Conservation (phyloP, 1,140 invertebrate genomes). For the Hyposmocoma kahamanoa region DNA sequence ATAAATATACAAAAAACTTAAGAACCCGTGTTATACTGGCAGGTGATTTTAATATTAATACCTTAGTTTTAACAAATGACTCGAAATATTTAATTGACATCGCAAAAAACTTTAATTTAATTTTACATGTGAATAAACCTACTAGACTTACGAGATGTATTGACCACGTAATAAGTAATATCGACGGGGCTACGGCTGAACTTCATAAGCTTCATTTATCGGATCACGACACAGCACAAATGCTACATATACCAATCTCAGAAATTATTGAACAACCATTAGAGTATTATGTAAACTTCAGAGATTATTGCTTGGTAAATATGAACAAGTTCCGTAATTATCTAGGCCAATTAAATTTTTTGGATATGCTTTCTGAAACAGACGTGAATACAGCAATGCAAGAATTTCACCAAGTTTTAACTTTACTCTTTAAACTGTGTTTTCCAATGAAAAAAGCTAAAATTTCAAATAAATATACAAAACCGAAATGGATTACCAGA, state of each 20-base stretch:
- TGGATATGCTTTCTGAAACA: neutral
- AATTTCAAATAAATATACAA: neutral
- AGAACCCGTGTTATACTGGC: neutral
- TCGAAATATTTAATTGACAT: neutral
- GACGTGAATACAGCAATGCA: neutral
- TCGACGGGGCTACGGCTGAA: neutral
- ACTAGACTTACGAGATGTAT: neutral
- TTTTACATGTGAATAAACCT: neutral
- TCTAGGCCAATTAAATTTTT: neutral
- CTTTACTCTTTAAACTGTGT: neutral
- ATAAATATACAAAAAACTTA: neutral
- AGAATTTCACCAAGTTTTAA: neutral
- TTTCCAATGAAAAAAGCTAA: neutral
- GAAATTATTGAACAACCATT: neutral
- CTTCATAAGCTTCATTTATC: neutral
- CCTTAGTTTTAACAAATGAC: neutral
- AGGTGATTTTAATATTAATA: neutral
- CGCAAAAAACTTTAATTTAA: neutral
- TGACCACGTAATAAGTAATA: neutral
- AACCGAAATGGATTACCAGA: constrained; percentile 2
- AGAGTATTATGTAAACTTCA: neutral
- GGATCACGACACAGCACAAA: neutral
- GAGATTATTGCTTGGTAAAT: neutral
- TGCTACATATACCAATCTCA: neutral
- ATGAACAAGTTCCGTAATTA: neutral